Conservation (phyloP, 2,888 invertebrate genomes). For the Diachrysia chrysitis region DNA sequence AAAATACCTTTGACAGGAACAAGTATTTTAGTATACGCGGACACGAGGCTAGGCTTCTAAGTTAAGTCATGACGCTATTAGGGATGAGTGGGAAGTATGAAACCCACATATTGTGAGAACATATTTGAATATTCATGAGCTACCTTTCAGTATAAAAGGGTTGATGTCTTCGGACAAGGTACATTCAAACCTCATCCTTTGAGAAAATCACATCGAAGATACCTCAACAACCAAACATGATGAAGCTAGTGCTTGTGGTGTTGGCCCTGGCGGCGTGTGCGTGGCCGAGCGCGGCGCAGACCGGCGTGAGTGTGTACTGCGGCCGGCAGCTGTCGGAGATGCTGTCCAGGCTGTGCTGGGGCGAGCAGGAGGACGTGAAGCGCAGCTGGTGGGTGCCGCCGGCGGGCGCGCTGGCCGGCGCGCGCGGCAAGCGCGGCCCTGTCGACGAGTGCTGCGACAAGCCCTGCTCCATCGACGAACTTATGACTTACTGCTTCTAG, state of each 20-base stretch:
- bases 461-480: slow-evolving; percentile 59
- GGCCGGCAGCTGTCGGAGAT: slow-evolving; percentile 34
- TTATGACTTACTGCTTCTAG: slow-evolving; percentile 54
- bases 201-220: slow-evolving; percentile 14
- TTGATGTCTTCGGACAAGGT: not conserved
- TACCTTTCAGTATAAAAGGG: slow-evolving; percentile 32
- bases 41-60: too few species aligned
- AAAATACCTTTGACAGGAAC: too few species aligned
- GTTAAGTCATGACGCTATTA: not conserved
- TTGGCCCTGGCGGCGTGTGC: slow-evolving; percentile 19
- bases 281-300: slow-evolving; percentile 2
- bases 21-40: too few species aligned
- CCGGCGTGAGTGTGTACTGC: slow-evolving; percentile 31
- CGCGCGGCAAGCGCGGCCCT: slow-evolving; percentile 54
- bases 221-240: slow-evolving; percentile 10
- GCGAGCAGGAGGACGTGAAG: slow-evolving; percentile 25
- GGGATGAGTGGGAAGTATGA: not conserved
- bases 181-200: slow-evolving; percentile 31
- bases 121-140: slow-evolving; percentile 33
- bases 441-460: slow-evolving; percentile 66
- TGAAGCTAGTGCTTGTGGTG: slow-evolving; percentile 25
- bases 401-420: slow-evolving; percentile 21
- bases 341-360: slow-evolving; percentile 35
- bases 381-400: slow-evolving; percentile 24
- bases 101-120: not conserved